Base-by-base conservation (phyloP, 2,888 invertebrate species). In the Drosophila cognata region DNA sequence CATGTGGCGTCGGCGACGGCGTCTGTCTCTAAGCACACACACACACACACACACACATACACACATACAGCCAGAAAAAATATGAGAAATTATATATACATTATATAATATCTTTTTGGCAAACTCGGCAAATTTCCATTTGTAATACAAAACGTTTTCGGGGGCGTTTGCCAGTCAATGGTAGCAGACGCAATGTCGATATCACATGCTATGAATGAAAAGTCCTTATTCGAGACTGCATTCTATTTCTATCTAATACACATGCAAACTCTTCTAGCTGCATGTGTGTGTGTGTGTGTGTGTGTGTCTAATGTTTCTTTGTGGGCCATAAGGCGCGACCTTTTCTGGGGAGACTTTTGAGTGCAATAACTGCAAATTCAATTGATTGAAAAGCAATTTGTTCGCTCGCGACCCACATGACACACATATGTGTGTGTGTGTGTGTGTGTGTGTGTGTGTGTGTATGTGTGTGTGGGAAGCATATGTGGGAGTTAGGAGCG, bases 341-440 rank as follows among this genome's bases (percentile, higher is more conserved):
- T 82, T 74, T 80, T 66, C 66, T 68, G 58, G 31, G 41, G 43
- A 31, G 71, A 88, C 73, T 81, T 84, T 75, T 62, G 74, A 89
- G 88, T 88, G 90, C 90, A 85, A 77, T 88, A 85, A 85, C 85
- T 90, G 90, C 84, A 81, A 78, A 78, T 77, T 85, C 86, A 87
- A 87, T 87, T 87, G 87, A 87, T 87, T 87, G 90, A 87, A 87
- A 87, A 88, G 86, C 90, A 83, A 87, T 87, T 87, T 88, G 87
- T 74, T 25, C 64, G 57, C 67, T 62, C 36, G 28, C 48, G 21
- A 28, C 48, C 53, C 85, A 79, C 63, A 58, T 67, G 64, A 71
- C 77, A 74, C 72, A 77, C 38, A 59, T 38, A 38, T 55, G 16
- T 5, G 2, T 36, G 11, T 28, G 2, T 41, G 16, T 38, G 1